Evolutionary conservation across 2,113 vertebrate genomes (phyloP).

Genomic region (Harpagus bidentatus): DNA sequence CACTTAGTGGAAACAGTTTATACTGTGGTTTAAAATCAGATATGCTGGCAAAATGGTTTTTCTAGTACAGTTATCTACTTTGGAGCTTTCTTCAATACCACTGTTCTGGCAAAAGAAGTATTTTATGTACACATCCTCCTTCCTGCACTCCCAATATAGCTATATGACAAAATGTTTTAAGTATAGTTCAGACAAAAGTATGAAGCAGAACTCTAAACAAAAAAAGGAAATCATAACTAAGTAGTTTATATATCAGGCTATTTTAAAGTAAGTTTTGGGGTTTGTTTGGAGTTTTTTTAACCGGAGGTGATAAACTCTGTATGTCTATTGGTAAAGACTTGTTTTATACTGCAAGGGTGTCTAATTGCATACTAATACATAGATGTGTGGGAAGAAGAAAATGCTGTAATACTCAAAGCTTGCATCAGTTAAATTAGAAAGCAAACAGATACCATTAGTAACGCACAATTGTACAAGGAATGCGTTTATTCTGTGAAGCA

Average conservation of each 20-base stretch:
- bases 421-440: neutral
- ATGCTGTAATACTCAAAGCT: neutral
- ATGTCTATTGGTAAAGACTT: neutral
- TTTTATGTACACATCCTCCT: neutral
- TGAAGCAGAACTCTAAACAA: neutral
- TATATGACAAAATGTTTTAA: neutral
- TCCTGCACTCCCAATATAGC: neutral
- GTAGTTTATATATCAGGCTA: neutral
- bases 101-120: neutral
- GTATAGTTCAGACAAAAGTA: neutral
- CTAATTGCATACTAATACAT: neutral
- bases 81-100: neutral
- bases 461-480: neutral
- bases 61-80: neutral
- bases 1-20: neutral
- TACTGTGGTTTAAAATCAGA: neutral
- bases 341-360: neutral
- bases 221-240: neutral
- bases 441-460: neutral
- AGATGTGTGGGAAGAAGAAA: neutral
- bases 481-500: neutral
- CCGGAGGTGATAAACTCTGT: neutral
- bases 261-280: neutral
- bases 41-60: neutral
- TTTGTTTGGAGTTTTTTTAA: neutral